Percentiles rank a stretch among this genome's conserved stretches.
Evolutionary conservation across 2,888 invertebrate genomes (phyloP).

Genomic region (Venusia cambrica): DNA sequence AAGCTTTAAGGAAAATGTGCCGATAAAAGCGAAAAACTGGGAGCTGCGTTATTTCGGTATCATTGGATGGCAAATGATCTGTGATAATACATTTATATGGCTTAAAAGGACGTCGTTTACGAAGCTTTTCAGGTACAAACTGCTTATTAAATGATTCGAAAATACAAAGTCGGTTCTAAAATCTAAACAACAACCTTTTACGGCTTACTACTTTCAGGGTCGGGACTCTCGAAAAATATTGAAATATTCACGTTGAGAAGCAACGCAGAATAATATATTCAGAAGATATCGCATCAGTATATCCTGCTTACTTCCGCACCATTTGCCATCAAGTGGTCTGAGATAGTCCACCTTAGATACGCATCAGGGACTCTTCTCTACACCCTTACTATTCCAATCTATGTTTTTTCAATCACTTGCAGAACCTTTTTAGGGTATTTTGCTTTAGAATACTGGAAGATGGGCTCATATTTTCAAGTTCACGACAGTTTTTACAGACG

Average conservation of each 20-base stretch:
- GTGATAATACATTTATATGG: conserved; percentile 62
- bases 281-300: conserved; percentile 56
- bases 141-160: conserved; percentile 57
- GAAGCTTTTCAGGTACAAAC: conserved; percentile 46
- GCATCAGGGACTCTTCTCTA: conserved; percentile 49
- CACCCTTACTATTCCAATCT: conserved; percentile 51
- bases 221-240: conserved; percentile 12
- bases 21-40: conserved; percentile 51
- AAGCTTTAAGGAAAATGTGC: conserved; percentile 43
- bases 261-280: conserved; percentile 54
- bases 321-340: conserved; percentile 74
- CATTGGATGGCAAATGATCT: conserved; percentile 70
- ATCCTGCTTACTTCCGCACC: conserved; percentile 69
- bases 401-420: conserved; percentile 64
- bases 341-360: conserved; percentile 74
- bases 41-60: conserved; percentile 59
- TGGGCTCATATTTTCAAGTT: conserved; percentile 16
- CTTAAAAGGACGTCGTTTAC: conserved; percentile 49
- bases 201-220: conserved; percentile 3
- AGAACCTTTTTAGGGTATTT: conserved; percentile 33
- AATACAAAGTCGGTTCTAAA: conserved; percentile 24
- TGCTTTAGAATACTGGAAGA: conserved; percentile 17
- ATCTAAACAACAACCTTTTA: conserved; percentile 8
- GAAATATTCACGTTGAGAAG: conserved; percentile 42
- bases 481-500: conserved; percentile 8